Percentiles rank a stretch among this genome's conserved stretches.
Conservation (phyloP, 2,888 invertebrate species). For the Nymphalis polychloros region DNA sequence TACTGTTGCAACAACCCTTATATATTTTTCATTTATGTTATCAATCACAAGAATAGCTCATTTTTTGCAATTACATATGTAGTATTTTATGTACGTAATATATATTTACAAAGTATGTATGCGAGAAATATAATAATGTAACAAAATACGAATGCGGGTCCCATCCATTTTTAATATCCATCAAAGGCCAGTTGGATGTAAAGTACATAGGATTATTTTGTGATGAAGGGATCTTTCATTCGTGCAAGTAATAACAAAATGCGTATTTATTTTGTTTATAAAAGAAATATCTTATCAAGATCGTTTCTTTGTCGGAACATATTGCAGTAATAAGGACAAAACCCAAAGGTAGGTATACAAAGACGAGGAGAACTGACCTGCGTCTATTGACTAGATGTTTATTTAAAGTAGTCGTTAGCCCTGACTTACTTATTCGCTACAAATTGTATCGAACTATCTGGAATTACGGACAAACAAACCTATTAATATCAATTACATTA, state of each 20-base stretch:
- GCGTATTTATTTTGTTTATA: constrained; percentile 16
- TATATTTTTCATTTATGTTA: too few species aligned
- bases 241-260: constrained; percentile 23
- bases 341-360: not conserved
- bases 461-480: not conserved
- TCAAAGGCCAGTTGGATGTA: constrained; percentile 17
- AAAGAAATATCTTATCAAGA: constrained; percentile 16
- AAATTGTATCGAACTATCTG: not conserved
- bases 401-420: not conserved
- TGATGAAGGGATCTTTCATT: constrained; percentile 15
- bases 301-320: not conserved
- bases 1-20: too few species aligned
- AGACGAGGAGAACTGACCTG: not conserved
- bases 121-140: not conserved
- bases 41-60: too few species aligned
- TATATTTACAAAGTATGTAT: not conserved
- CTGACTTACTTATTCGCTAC: not conserved
- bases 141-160: not conserved
- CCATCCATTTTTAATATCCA: constrained; percentile 26
- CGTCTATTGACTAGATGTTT: not conserved
- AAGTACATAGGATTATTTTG: constrained; percentile 27
- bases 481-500: not conserved
- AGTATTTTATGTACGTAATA: too few species aligned
- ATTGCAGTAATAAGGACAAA: constrained; percentile 15
- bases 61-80: too few species aligned